These are phyloP conservation scores for Ormyrus thymus DNA, from an alignment of 2,888 invertebrate genomes.

Conservation along the genomic window DNA sequence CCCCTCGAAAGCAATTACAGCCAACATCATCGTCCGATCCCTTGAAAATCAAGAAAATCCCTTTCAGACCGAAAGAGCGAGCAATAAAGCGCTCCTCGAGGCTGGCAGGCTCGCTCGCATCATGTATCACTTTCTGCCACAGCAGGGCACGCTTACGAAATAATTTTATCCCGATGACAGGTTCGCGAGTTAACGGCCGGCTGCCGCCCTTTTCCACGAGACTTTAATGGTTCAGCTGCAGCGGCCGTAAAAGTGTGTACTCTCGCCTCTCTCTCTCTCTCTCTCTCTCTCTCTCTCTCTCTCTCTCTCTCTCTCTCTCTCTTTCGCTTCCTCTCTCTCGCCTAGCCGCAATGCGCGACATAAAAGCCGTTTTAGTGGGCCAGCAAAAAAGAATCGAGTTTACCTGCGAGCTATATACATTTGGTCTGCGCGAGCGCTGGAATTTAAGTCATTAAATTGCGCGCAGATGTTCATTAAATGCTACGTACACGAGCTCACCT, in stretches of 20 bases:
- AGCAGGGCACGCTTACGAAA: conserved; percentile 33
- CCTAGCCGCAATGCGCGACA: conserved; percentile 45
- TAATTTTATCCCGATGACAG: conserved; percentile 52
- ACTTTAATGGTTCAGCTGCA: conserved; percentile 63
- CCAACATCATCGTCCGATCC: no score
- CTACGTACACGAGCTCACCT: not conserved
- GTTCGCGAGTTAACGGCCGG: conserved; percentile 59
- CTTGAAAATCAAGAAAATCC: no score
- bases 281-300: not conserved
- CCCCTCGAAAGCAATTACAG: no score
- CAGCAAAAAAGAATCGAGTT: conserved; percentile 33
- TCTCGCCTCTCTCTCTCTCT: not conserved
- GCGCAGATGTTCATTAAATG: conserved; percentile 44
- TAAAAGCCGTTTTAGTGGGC: conserved; percentile 57
- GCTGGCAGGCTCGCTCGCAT: no score
- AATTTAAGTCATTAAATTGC: conserved; percentile 33
- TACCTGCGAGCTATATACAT: not conserved
- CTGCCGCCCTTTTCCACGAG: conserved; percentile 51
- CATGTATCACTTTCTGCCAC: no score
- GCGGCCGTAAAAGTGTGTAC: conserved; percentile 61
- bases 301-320: not conserved
- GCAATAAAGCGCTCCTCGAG: no score
- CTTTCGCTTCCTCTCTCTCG: not conserved
- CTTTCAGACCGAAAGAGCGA: no score
- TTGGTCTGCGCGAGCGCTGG: not conserved